Percentiles rank a stretch among this genome's conserved stretches.
These are phyloP conservation scores for Carassius carassius DNA, from an alignment of 2,113 vertebrate genomes.

Conservation along the genomic window DNA sequence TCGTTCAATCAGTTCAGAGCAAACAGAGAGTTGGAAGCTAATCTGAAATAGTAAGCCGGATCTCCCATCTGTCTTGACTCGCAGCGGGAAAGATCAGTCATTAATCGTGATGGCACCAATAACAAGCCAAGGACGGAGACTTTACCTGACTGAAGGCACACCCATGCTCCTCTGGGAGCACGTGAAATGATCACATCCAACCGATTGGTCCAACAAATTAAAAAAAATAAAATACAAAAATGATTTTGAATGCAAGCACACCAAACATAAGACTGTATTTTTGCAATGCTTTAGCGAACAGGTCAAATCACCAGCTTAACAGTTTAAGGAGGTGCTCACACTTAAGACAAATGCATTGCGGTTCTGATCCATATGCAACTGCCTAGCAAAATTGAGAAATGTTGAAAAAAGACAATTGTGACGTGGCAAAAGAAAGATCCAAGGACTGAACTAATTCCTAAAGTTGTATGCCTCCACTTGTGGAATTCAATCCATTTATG, in stretches of 20 bases:
- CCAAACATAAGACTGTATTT: no score
- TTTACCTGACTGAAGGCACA: background rate
- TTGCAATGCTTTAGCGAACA: no score
- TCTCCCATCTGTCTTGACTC: constrained; percentile 18
- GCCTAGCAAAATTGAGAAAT: background rate
- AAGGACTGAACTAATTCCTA: background rate
- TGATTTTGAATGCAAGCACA: no score
- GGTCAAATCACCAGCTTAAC: no score
- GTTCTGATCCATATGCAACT: no score
- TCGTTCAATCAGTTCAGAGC: background rate
- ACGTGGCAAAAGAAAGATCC: background rate
- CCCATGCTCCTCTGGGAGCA: constrained; percentile 17
- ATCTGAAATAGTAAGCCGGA: constrained; percentile 33
- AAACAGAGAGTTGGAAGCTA: constrained; percentile 24
- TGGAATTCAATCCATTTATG: background rate
- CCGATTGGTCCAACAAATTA: no score
- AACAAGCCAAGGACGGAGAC: constrained; percentile 27
- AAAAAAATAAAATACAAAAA: no score
- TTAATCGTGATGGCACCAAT: constrained; percentile 42
- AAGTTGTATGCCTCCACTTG: background rate
- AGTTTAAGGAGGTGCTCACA: no score
- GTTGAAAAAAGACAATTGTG: background rate
- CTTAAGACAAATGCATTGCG: no score
- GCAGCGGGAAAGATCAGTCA: constrained; percentile 5
- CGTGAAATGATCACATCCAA: constrained; percentile 18